phyloP scores from a whole-genome alignment of 2,797 vertebrate species.

The Lophius americanus region DNA sequence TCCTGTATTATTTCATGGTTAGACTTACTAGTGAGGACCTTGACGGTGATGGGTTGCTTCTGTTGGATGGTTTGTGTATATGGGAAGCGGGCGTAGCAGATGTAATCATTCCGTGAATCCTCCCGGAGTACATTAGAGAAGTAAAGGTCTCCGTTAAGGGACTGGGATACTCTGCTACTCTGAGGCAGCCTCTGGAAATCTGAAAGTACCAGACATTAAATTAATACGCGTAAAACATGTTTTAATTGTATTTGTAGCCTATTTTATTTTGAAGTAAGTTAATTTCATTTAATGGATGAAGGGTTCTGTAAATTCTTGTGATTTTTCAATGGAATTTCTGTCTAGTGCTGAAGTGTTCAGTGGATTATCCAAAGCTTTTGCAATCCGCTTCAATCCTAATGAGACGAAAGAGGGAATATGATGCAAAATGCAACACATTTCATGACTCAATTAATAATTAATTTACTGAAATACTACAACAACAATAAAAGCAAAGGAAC shows the following conservation, averaged over 20 bases:
- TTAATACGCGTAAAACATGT: background rate
- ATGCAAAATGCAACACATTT: constrained; percentile 7
- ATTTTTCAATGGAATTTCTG: too few species aligned
- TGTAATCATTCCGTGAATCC: constrained; percentile 94
- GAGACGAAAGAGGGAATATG: too few species aligned
- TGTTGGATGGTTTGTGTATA: constrained; percentile 99
- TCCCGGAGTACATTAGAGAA: constrained; percentile 92
- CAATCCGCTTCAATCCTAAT: too few species aligned
- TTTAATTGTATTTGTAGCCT: background rate
- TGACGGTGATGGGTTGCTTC: constrained; percentile 96
- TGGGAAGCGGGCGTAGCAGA: constrained; percentile 98
- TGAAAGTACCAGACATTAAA: constrained; percentile 56
- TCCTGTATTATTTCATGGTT: background rate
- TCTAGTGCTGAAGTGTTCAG: too few species aligned
- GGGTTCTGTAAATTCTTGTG: background rate
- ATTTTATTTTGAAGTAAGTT: background rate
- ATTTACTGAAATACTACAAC: background rate
- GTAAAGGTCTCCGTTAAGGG: constrained; percentile 96
- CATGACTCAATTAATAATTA: background rate
- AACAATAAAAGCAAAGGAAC: too few species aligned
- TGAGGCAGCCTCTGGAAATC: constrained; percentile 95
- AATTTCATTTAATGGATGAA: background rate
- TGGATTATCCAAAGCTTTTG: too few species aligned
- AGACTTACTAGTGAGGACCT: constrained; percentile 91
- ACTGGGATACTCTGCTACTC: constrained; percentile 92